Base-by-base conservation (phyloP, 2,797 vertebrate genomes). In the Cebuella pygmaea region DNA sequence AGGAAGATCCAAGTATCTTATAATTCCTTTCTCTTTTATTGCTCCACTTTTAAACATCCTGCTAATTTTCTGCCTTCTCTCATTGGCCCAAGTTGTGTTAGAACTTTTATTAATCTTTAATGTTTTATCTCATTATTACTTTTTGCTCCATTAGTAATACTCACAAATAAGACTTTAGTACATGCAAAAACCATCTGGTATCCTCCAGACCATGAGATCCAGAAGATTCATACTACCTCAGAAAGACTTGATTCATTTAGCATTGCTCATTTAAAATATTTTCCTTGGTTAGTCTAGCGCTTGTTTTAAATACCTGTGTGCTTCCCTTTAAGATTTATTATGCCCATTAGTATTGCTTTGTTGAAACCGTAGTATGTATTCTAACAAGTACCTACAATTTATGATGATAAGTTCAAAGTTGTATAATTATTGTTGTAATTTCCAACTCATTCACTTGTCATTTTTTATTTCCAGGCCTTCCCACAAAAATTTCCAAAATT, bases 401-500 rank as follows among this genome's bases (percentile, higher is more conserved):
- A 98, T 96, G 95, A 90, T 79, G 82, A 22, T 86, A 96, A 79
- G 91, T 97, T 97, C 96, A 97, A 97, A 96, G 81, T 94, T 98
- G 93, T 96, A 76, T 96, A 98, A 98, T 97, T 96, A 93, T 94
- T 98, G 59, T 67, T 97, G 96, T 97, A 96, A 98, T 97, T 97
- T 98, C 92, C 91, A 98, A 95, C 36, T 97, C 96, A 97, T 97
- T 97, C 97, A 88, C 83, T 97, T 98, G 94, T 98, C 96, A 97
- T 94, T 97, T 97, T 97, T 98, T 97, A 98, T 98, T 98, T 98
- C 96, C 90, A 97, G 91, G 26, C 36, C 92, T 98, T 96, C 74
- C 97, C 96, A 93, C 95, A 98, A 97, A 98, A 96, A 86, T 94
- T 91, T 97, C 64, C 59, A 92, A 97, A 98, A 96, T 96, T 94